Evolutionary conservation across 2,888 invertebrate genomes (phyloP).

Genomic region (Lithophane semibrunnea): DNA sequence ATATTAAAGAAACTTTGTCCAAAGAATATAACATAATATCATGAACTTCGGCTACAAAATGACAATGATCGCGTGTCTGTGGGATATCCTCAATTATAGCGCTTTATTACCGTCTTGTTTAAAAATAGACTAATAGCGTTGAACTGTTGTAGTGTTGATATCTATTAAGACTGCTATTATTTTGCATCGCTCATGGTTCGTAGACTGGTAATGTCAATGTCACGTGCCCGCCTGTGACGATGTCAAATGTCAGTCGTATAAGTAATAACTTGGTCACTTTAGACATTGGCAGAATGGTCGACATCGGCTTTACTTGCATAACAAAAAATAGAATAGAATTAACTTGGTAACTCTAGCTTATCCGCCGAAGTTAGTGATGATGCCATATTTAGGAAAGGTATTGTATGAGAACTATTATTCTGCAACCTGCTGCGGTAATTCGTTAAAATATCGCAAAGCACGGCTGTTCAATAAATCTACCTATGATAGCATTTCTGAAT

Average conservation of each 20-base stretch:
- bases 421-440: not conserved
- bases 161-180: constrained; percentile 49
- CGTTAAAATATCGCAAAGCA: not conserved
- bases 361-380: not conserved
- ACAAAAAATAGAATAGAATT: too few relatives aligned
- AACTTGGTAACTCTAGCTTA: constrained; percentile 21
- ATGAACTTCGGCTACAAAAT: not conserved
- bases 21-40: not conserved
- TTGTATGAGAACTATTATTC: not conserved
- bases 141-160: constrained; percentile 41
- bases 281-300: too few relatives aligned
- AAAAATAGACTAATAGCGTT: constrained; percentile 57
- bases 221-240: constrained; percentile 57
- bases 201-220: constrained; percentile 30
- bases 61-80: constrained; percentile 27
- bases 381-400: constrained; percentile 6
- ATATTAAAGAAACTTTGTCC: not conserved
- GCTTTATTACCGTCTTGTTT: constrained; percentile 32
- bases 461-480: not conserved
- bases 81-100: constrained; percentile 20
- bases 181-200: constrained; percentile 52
- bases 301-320: too few relatives aligned
- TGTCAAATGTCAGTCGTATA: constrained; percentile 42
- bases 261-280: too few relatives aligned
- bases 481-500: constrained; percentile 11